A percentile compares a stretch with the other conserved stretches of the same genome.
Evolutionary conservation across 2,113 vertebrate genomes (phyloP).

Genomic region (Rattus rattus): DNA sequence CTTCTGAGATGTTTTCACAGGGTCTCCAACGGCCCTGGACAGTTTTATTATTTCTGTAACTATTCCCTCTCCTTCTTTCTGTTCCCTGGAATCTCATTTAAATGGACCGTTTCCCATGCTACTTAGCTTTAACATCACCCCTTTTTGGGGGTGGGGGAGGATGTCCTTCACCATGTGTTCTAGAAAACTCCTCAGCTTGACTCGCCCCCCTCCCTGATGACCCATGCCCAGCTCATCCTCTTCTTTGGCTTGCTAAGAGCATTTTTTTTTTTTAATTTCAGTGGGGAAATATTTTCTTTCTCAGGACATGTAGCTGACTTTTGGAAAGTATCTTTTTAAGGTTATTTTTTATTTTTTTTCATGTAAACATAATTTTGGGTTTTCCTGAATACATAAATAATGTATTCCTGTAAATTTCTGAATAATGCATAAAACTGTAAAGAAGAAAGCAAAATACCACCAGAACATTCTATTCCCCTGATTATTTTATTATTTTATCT

Average conservation of each 20-base stretch:
- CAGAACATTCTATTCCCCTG: not conserved
- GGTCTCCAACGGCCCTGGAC: not conserved
- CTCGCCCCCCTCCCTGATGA: not conserved
- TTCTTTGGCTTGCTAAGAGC: not conserved
- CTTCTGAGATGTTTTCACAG: not conserved
- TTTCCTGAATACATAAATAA: not conserved
- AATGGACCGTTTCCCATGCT: not conserved
- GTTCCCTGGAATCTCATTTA: not conserved
- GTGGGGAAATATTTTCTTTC: not conserved
- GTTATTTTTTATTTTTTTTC: conserved; percentile 43
- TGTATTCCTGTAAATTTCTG: not conserved
- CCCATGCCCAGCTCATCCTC: accelerated
- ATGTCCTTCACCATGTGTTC: not conserved
- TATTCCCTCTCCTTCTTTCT: not conserved
- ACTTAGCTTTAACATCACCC: not conserved
- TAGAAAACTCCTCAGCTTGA: not conserved
- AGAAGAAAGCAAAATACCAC: not conserved
- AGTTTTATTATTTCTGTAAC: not conserved
- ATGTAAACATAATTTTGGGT: not conserved
- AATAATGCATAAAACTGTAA: not conserved
- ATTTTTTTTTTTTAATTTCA: not conserved
- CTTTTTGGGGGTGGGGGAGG: no score
- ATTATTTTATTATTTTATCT: not conserved
- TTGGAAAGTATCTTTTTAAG: not conserved
- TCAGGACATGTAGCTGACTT: not conserved